Conservation (phyloP, 2,888 invertebrate species). For the Ceramica pisi region DNA sequence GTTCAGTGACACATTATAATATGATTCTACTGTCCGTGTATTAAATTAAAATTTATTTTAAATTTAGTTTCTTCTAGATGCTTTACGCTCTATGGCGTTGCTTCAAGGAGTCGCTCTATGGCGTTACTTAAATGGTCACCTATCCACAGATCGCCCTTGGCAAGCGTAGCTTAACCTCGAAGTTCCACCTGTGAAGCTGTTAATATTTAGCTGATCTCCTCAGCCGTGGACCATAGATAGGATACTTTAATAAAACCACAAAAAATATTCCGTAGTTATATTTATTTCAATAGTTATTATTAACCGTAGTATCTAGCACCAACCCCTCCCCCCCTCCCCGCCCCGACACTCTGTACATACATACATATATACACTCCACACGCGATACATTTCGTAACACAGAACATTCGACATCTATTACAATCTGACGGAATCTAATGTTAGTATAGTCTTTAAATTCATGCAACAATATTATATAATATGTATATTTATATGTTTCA, state of each 20-base stretch:
- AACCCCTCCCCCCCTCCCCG: constrained; percentile 46
- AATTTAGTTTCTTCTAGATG: too few relatives aligned
- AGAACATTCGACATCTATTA: constrained; percentile 16
- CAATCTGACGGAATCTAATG: constrained; percentile 28
- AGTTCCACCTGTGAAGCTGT: too few relatives aligned
- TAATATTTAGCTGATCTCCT: too few relatives aligned
- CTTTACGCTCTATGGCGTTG: too few relatives aligned
- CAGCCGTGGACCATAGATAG: background rate
- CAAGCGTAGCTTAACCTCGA: too few relatives aligned
- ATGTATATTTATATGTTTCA: background rate
- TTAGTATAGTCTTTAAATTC: constrained; percentile 17
- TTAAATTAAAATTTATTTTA: too few relatives aligned
- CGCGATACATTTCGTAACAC: constrained; percentile 10
- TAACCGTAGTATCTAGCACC: constrained; percentile 68
- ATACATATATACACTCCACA: constrained; percentile 53
- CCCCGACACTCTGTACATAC: constrained; percentile 35
- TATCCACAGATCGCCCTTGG: too few relatives aligned
- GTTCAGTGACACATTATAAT: too few relatives aligned
- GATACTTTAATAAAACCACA: constrained; percentile 38
- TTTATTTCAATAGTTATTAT: constrained; percentile 62
- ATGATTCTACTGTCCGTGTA: too few relatives aligned
- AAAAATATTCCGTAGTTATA: constrained; percentile 36
- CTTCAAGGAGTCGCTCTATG: too few relatives aligned
- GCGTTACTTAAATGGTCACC: too few relatives aligned
- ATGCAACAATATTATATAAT: constrained; percentile 26